These are phyloP conservation scores for Clostera curtula DNA, from an alignment of 2,888 invertebrate genomes.

Conservation along the genomic window DNA sequence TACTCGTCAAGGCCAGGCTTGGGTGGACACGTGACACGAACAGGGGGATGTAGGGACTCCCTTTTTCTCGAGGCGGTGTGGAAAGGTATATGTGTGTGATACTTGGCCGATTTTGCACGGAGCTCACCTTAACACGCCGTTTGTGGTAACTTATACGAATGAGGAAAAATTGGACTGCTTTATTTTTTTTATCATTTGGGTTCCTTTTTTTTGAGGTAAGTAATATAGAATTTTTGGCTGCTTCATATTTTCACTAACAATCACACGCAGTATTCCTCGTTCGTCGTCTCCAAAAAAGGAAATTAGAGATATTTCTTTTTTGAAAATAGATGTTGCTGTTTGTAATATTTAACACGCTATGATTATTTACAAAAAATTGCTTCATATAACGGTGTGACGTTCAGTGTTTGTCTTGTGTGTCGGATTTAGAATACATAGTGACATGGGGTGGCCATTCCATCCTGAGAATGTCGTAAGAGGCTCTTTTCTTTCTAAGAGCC, in stretches of 20 bases:
- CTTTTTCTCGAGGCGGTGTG: slow-evolving; percentile 59
- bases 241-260: no score
- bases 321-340: not conserved
- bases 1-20: slow-evolving; percentile 30
- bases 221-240: slow-evolving; percentile 5
- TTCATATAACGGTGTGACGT: no score
- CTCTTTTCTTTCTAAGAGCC: no score
- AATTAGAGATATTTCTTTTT: no score
- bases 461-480: no score
- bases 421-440: no score
- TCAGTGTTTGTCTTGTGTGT: no score
- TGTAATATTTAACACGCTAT: not conserved
- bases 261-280: no score
- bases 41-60: slow-evolving; percentile 54
- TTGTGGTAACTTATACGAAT: slow-evolving; percentile 51
- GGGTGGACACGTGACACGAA: slow-evolving; percentile 46
- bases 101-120: slow-evolving; percentile 45
- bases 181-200: slow-evolving; percentile 20
- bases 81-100: slow-evolving; percentile 54
- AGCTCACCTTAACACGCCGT: slow-evolving; percentile 64
- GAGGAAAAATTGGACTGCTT: slow-evolving; percentile 31
- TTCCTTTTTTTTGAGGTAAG: slow-evolving; percentile 10
- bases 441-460: no score
- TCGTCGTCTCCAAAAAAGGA: no score
- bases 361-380: not conserved